Conservation (phyloP, 2,888 invertebrate species). For the Tenthredo scrophulariae region DNA sequence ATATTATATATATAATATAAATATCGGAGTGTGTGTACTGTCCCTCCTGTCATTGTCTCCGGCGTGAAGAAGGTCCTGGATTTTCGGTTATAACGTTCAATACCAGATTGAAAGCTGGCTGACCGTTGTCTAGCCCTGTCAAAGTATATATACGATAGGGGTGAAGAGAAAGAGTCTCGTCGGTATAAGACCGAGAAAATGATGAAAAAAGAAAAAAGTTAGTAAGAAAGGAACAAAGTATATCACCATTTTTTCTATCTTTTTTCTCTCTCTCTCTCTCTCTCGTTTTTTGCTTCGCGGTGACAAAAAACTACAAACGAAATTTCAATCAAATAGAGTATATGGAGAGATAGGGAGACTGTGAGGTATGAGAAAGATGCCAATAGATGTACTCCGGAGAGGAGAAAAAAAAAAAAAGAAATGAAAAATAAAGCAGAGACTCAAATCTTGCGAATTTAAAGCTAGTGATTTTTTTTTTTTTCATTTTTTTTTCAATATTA, state of each 20-base stretch:
- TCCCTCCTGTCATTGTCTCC: conserved; percentile 24
- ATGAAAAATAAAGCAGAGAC: background rate
- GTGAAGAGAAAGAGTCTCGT: background rate
- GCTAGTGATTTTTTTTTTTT: background rate
- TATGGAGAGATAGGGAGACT: too few relatives aligned
- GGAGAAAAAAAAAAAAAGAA: background rate
- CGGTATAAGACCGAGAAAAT: background rate
- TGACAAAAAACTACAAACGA: background rate
- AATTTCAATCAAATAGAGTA: conserved; percentile 4
- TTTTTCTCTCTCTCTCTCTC: conserved; percentile 57
- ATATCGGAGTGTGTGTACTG: background rate
- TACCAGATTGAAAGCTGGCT: conserved; percentile 14
- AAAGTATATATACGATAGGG: background rate
- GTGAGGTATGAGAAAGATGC: background rate
- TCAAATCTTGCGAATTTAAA: too few relatives aligned
- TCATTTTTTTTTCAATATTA: conserved; percentile 55
- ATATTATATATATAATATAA: background rate
- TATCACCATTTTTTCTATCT: background rate
- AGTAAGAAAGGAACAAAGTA: too few relatives aligned
- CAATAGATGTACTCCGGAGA: background rate
- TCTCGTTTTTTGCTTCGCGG: conserved; percentile 11
- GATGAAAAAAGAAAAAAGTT: background rate
- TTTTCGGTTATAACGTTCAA: conserved; percentile 20
- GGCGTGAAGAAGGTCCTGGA: conserved; percentile 26
- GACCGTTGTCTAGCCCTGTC: conserved; percentile 4